A percentile compares a stretch with the other conserved stretches of the same genome.
Evolutionary conservation across 2,888 invertebrate genomes (phyloP).

Genomic region (Anthophora plumipes): DNA sequence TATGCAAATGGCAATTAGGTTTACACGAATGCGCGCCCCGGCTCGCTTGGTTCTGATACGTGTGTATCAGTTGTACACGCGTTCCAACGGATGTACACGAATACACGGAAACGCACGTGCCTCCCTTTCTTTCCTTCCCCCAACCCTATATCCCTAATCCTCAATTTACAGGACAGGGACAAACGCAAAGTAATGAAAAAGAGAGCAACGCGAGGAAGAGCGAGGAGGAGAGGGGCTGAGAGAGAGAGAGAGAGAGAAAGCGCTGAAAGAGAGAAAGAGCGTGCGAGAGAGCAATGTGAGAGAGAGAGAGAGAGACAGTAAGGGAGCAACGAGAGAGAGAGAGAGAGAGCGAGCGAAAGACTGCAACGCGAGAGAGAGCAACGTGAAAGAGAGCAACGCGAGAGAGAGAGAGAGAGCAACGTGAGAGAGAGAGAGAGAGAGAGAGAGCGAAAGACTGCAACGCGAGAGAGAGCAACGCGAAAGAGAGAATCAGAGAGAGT

Average conservation of each 20-base stretch:
- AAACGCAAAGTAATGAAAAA: constrained; percentile 4
- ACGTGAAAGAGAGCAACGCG: neutral
- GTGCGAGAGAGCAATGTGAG: neutral
- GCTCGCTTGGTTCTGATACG: constrained; percentile 11
- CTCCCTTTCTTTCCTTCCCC: neutral
- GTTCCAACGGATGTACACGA: neutral
- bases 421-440: neutral
- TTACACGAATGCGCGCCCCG: constrained; percentile 64
- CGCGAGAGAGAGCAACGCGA: neutral
- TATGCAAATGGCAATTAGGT: constrained; percentile 78
- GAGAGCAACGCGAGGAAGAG: neutral
- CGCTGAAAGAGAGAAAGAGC: too few relatives aligned
- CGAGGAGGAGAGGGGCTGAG: too few relatives aligned
- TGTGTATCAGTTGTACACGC: neutral
- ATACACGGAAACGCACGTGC: neutral
- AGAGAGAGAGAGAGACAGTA: neutral
- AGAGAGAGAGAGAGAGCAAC: neutral
- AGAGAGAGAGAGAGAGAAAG: neutral
- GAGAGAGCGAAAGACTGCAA: too few relatives aligned
- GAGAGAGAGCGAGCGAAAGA: too few relatives aligned
- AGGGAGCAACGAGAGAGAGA: neutral
- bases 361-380: constrained; percentile 10
- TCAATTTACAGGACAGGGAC: constrained; percentile 1
- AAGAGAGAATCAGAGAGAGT: neutral
- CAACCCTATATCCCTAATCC: neutral